A percentile compares a stretch with the other conserved stretches of the same genome.
Evolutionary conservation across 2,888 invertebrate genomes (phyloP).

Genomic region (Polietes domitor): DNA sequence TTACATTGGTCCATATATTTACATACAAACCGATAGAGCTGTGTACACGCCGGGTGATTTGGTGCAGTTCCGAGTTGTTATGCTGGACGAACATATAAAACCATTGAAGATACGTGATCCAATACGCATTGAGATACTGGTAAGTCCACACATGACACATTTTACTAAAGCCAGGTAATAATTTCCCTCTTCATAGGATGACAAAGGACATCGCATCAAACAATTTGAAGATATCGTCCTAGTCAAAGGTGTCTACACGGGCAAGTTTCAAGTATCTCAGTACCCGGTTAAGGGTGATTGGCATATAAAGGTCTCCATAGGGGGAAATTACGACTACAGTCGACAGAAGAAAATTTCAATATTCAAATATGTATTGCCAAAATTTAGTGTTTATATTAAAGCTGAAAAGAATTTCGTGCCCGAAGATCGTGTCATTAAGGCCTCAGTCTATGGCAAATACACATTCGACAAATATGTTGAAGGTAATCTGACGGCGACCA

Average conservation of each 20-base stretch:
- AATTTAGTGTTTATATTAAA: conserved; percentile 93
- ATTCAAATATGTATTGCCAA: conserved; percentile 94
- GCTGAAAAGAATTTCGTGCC: conserved; percentile 89
- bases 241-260: conserved; percentile 88
- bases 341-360: conserved; percentile 82
- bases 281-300: conserved; percentile 94
- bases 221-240: conserved; percentile 88
- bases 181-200: too few relatives aligned
- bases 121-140: too few relatives aligned
- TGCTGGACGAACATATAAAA: too few relatives aligned
- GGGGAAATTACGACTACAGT: conserved; percentile 69
- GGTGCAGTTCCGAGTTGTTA: too few relatives aligned
- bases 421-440: conserved; percentile 88
- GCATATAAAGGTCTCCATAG: too few relatives aligned
- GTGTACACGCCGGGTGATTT: too few relatives aligned
- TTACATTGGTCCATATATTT: too few relatives aligned
- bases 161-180: too few relatives aligned
- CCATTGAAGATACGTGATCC: too few relatives aligned
- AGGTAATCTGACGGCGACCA: conserved; percentile 86
- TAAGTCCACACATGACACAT: too few relatives aligned
- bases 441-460: conserved; percentile 82
- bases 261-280: conserved; percentile 89
- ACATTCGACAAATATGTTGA: conserved; percentile 92
- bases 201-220: conserved; percentile 89
- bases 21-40: too few relatives aligned